These are phyloP conservation scores for Leptestheria dahalacensis DNA, from an alignment of 1,140 invertebrate genomes.

Conservation along the genomic window DNA sequence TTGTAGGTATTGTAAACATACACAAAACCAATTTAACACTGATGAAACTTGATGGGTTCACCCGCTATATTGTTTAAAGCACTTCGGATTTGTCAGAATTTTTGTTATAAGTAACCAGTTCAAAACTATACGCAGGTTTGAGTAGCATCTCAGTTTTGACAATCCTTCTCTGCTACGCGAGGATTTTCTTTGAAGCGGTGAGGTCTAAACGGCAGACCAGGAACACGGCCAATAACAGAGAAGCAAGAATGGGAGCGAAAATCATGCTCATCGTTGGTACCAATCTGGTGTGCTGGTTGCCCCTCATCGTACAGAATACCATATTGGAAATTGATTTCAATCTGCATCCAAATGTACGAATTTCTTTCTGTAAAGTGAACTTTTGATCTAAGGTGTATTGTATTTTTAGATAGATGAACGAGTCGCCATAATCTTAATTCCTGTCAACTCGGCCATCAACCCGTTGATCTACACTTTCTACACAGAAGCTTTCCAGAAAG, in stretches of 20 bases:
- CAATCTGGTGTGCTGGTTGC: slow-evolving; percentile 41
- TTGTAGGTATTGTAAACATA: slow-evolving; percentile 34
- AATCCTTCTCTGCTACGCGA: slow-evolving; percentile 38
- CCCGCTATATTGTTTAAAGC: no score
- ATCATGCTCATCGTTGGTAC: slow-evolving; percentile 41
- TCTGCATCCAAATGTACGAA: neutral
- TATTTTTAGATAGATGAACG: slow-evolving; percentile 26
- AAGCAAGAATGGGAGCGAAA: slow-evolving; percentile 35
- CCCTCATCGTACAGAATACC: slow-evolving; percentile 35
- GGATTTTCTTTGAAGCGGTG: slow-evolving; percentile 39
- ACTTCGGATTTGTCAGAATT: no score
- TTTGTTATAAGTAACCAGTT: no score
- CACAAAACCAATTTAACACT: slow-evolving; percentile 29
- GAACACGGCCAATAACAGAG: slow-evolving; percentile 20
- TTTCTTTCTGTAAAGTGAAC: no score
- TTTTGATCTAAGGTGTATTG: no score
- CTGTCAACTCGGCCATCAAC: slow-evolving; percentile 33
- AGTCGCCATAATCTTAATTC: slow-evolving; percentile 33
- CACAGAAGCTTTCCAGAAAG: no score
- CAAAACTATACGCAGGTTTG: no score
- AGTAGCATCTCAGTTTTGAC: slow-evolving; percentile 37
- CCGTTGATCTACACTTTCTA: slow-evolving; percentile 30
- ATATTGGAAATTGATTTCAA: slow-evolving; percentile 26
- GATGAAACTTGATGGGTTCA: no score
- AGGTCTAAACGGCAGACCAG: slow-evolving; percentile 31